Conservation (phyloP, 1,140 invertebrate genomes). For the Eupeodes corollae region DNA sequence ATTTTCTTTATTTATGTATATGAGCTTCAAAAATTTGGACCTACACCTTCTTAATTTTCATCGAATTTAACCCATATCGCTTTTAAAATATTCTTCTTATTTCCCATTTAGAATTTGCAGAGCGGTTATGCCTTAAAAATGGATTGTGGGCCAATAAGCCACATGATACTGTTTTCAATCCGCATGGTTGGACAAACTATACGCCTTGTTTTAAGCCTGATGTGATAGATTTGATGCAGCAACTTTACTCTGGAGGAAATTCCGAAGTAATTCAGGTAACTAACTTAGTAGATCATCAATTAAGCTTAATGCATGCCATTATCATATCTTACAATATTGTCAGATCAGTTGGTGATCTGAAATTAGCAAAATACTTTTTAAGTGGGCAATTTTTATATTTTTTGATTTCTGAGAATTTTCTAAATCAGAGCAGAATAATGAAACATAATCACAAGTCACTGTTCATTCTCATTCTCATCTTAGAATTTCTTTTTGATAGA, state of each 20-base stretch:
- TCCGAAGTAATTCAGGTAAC: constrained; percentile 26
- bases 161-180: constrained; percentile 21
- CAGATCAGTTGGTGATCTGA: too few relatives aligned
- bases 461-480: too few relatives aligned
- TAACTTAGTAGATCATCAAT: too few relatives aligned
- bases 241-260: constrained; percentile 46
- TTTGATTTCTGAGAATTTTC: too few relatives aligned
- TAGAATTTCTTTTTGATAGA: too few relatives aligned
- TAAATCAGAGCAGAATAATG: too few relatives aligned
- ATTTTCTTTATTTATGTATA: too few relatives aligned
- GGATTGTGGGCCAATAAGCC: constrained; percentile 59
- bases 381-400: too few relatives aligned
- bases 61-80: constrained; percentile 3
- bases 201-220: constrained; percentile 69
- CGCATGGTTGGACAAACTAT: constrained; percentile 76
- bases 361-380: too few relatives aligned
- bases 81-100: constrained; percentile 3
- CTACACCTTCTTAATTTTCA: neutral
- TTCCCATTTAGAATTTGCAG: constrained; percentile 53
- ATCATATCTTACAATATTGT: too few relatives aligned
- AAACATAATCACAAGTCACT: too few relatives aligned
- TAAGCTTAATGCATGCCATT: too few relatives aligned
- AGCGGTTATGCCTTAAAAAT: constrained; percentile 55
- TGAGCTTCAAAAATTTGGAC: neutral
- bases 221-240: constrained; percentile 49